Conservation (phyloP, 2,113 vertebrate genomes). For the Zosterops japonicus region DNA sequence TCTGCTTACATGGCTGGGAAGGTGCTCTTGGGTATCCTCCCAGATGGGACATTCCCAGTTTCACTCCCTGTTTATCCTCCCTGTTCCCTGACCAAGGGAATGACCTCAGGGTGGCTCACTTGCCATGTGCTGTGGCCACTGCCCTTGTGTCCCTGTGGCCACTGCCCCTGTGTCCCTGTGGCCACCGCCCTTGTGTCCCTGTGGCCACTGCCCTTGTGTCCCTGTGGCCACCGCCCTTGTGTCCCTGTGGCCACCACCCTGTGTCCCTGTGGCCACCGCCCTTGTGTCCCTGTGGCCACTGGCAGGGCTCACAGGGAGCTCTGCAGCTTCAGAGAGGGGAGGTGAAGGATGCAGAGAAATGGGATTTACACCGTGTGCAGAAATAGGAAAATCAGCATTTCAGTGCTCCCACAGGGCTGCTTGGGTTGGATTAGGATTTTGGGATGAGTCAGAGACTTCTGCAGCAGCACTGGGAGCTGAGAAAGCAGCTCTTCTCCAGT, state of each 20-base stretch:
- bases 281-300: background rate
- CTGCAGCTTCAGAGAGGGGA: background rate
- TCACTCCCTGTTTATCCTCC: background rate
- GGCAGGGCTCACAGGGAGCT: too few species aligned
- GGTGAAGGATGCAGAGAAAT: background rate
- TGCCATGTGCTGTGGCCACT: background rate
- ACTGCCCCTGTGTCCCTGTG: too few species aligned
- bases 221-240: background rate
- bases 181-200: background rate
- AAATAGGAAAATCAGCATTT: background rate
- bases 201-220: background rate
- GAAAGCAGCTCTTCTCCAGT: background rate
- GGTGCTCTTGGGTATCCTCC: background rate
- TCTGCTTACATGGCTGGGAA: background rate
- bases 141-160: background rate
- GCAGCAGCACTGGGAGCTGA: background rate
- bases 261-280: background rate
- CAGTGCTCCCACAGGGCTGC: background rate
- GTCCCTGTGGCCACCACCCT: too few species aligned
- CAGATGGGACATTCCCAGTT: accelerated
- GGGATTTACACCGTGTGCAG: background rate
- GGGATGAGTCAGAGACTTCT: background rate
- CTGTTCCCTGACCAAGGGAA: background rate
- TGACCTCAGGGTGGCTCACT: background rate
- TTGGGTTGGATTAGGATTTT: background rate